Base-by-base conservation (phyloP, 2,888 invertebrate species). In the Parnassius smintheus region DNA sequence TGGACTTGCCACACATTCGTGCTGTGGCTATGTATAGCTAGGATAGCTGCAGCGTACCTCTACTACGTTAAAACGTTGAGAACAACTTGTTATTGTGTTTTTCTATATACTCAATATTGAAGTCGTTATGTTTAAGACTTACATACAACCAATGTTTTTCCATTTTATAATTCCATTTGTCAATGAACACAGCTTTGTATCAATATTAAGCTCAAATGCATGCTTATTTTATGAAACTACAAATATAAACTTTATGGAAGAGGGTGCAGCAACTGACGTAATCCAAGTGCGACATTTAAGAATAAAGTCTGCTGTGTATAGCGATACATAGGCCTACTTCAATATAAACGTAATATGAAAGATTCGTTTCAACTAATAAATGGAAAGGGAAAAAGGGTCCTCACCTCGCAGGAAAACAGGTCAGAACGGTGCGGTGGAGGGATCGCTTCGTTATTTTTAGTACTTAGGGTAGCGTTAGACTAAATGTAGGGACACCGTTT, bases 391-490 rank as follows among this genome's bases (percentile, higher is more conserved):
- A 58, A 58, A 57, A 44, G 45, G 22, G 42, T 52, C 13, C 46
- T 42, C 45, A 58, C 48, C 13, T 41, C 13, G 50, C 13, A 51
- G 49, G 55, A 41, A 59, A 62, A 54, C 48, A 45, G 55, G 62
- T 59, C 59, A 56, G 55, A 55, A 44, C 56, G 50, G 44, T 62
- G 50, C 56, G 50, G 44, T 62, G 50, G 54, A 59, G 44, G 50
- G 54, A 59, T 44, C 46, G 52, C 48, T 42, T 49, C 11, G 48
- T 49, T 59, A 62, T 58, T 62, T 62, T 59, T 55, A 59, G 55
- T 46, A 51, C 58, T 55, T 13, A 49, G 9, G 62, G 35, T 53
- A 62, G 54, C 55, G 62, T 58, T 58, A 48, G 46, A 41, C 8
- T 58, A 53, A 62, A 53, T 62, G 49, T 45, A 55, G 10, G 45